Evolutionary conservation across 2,888 invertebrate species (phyloP), one percentile per base, ranked within the genome.

Genomic region (Onthophagus sagittarius): DNA sequence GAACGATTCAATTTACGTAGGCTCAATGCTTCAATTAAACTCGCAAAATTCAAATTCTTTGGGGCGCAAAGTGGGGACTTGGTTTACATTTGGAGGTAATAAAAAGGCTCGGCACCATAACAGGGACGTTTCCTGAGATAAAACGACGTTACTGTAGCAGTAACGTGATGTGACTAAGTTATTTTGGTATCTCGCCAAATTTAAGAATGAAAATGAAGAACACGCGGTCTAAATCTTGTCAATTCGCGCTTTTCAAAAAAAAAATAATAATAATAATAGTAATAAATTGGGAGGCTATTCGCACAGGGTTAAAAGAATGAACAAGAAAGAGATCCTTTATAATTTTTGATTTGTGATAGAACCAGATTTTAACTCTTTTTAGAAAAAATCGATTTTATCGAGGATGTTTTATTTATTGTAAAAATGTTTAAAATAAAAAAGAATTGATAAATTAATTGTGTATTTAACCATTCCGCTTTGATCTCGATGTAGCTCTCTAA

Each of bases 61-160:
- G 77, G 88, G 88, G 65, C 84, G 88, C 63, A 88, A 88, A 81
- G 87, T 89, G 76, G 88, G 88, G 72, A 88, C 88, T 14, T 89
- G 88, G 89, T 89, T 89, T 79, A 89, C 86, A 69, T 89, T 88
- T 78, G 88, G 88, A 70, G 86, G 86, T 78, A 86, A 85, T 80
- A 88, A 88, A 79, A 89, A 89, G 80, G 83, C 86, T 31, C 83
- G 87, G 75, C 85, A 86, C 77, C 84, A 83, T 72, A 82, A 84
- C 76, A 84, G 85, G 65, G 86, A 84, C 77, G 82, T 86, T 80
- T 86, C 87, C 82, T 86, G 87, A 88, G 87, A 86, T 82, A 86
- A 85, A 83, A 86, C 87, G 75, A 87, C 87, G 81, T 86, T 87
- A 80, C 83, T 85, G 82, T 85, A 85, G 82, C 79, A 72, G 71